Evolutionary conservation across 1,140 invertebrate genomes (phyloP).

Genomic region (Ceratoteleas bidentatus): DNA sequence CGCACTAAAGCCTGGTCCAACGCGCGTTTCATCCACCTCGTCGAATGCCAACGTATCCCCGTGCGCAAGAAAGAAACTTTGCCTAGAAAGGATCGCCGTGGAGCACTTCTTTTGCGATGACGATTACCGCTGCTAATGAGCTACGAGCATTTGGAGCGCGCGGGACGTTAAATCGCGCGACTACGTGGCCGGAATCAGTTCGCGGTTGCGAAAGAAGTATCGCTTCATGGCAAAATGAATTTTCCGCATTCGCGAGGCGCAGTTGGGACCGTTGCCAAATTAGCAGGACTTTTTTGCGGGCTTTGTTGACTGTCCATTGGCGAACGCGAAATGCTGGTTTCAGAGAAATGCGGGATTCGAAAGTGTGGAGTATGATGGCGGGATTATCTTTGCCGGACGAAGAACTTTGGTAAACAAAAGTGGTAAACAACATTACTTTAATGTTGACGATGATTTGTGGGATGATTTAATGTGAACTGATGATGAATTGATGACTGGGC

Average conservation of each 20-base stretch:
- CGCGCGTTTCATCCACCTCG: constrained; percentile 74
- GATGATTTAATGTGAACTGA: not conserved
- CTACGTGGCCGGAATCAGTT: not conserved
- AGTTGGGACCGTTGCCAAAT: not conserved
- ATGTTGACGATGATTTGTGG: not conserved
- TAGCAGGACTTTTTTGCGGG: not conserved
- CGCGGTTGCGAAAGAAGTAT: not conserved
- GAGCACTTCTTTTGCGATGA: constrained; percentile 46
- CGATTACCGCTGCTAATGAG: constrained; percentile 44
- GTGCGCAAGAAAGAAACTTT: constrained; percentile 73
- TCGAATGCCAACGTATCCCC: constrained; percentile 66
- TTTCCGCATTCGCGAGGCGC: not conserved
- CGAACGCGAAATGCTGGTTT: not conserved
- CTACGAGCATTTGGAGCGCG: constrained; percentile 22
- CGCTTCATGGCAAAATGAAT: not conserved
- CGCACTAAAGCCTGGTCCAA: constrained; percentile 68
- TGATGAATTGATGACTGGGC: not conserved
- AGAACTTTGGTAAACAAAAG: no score
- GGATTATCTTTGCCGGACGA: no score
- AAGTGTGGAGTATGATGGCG: no score
- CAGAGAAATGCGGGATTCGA: no score
- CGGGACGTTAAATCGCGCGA: not conserved
- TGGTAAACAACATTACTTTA: no score
- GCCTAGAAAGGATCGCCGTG: constrained; percentile 69
- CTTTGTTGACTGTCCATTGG: not conserved